Evolutionary conservation across 2,797 vertebrate species (phyloP), one percentile per base, ranked within the genome.

Genomic region (Premnoplex brunnescens): DNA sequence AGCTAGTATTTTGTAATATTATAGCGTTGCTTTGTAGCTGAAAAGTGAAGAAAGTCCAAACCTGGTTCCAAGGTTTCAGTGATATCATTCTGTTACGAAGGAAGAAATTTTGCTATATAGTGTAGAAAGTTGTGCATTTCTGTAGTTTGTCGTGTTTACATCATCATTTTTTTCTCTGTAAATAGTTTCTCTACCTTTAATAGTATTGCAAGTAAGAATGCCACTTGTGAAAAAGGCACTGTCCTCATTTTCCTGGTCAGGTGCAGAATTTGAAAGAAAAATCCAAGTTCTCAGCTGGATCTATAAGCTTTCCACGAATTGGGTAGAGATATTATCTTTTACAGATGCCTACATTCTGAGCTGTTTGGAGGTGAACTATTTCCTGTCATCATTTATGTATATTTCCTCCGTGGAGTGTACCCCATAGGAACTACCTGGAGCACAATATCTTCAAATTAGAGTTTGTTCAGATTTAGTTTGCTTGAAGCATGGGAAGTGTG

Each of bases 1-100:
- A 91, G 41, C 9, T 48, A 32, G 30, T 59, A 19, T 6, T 87
- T 43, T 63, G 28, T 76, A 34, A 79, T 37, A 26, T 32, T 36
- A 5, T 14, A 37, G 12, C 22, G 14, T 43, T 75, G 30, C 23
- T 95, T 82, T 6, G 0, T 63, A 49, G 0, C 0, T 37, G 48
- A 55, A 49, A 73, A 76, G 21, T 37, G 32, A 82, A 67, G 39
- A 12, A 91, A 58, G 26, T 60, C 19, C 82, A 89, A 94, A 55
- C 26, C 23, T 59, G 6, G 4, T 76, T 83, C 30, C 43, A 59
- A 43, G 39, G 60, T n/a, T 71, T 82, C 60, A 37, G 26, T 49
- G 34, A 79, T 63, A 82, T 85, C 48, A 14, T 81, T 67, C n/a
- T 37, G 13, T 37, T 77, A 32, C 6, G 8, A 77, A 60, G 15